phyloP scores from a whole-genome alignment of 2,888 invertebrate species.

The Entomobrya proxima region DNA sequence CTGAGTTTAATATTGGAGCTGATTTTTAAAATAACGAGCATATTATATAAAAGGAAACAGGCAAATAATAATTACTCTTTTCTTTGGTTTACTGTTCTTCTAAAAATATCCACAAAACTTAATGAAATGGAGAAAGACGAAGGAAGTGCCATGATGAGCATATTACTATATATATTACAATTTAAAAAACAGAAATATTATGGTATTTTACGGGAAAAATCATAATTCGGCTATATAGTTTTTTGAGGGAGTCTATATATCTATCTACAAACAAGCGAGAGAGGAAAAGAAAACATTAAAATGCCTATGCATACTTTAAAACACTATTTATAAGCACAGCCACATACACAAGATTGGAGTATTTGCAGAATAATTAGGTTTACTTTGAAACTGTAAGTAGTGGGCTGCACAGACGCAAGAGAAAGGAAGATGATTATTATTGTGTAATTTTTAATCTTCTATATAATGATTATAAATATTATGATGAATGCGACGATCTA shows the following conservation, averaged over 20 bases:
- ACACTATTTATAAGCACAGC: conserved; percentile 1
- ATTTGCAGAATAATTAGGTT: too few relatives aligned
- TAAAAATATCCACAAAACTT: background rate
- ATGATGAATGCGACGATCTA: background rate
- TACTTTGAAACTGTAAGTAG: background rate
- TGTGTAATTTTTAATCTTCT: conserved; percentile 3
- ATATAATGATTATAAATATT: too few relatives aligned
- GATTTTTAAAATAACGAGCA: conserved; percentile 58
- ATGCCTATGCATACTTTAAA: background rate
- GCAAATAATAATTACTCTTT: background rate
- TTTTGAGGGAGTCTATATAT: conserved; percentile 28
- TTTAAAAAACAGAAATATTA: conserved; percentile 33
- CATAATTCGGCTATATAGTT: conserved; percentile 41
- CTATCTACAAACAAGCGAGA: background rate
- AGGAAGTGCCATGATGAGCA: conserved; percentile 51
- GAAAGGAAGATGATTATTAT: background rate
- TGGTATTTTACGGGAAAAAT: conserved; percentile 28
- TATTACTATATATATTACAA: conserved; percentile 20
- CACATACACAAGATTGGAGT: background rate
- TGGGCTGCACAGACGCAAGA: too few relatives aligned
- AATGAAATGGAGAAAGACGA: conserved; percentile 33
- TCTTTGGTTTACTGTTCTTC: background rate
- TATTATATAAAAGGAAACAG: too few relatives aligned
- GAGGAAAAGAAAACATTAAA: background rate
- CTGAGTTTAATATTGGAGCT: conserved; percentile 58